Percentiles rank a stretch among this genome's conserved stretches.
phyloP scores from a whole-genome alignment of 2,888 invertebrate genomes.

The Hypena proboscidalis region DNA sequence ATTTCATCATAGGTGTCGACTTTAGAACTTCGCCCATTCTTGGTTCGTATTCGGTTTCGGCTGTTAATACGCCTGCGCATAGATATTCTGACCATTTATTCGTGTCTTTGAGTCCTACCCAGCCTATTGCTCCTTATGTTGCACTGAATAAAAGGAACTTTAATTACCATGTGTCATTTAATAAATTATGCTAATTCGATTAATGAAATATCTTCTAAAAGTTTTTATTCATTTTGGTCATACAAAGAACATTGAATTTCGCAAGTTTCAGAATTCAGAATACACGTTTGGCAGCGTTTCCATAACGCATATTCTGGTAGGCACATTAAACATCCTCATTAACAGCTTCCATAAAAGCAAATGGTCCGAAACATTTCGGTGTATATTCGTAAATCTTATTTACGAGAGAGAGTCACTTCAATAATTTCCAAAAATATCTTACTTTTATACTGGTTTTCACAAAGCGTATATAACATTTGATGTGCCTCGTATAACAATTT shows the following conservation, averaged over 20 bases:
- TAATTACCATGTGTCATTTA: too few relatives aligned
- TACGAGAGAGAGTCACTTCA: slow-evolving; percentile 30
- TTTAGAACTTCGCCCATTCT: slow-evolving; percentile 27
- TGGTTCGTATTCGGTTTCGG: slow-evolving; percentile 20
- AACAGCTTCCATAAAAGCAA: slow-evolving; percentile 47
- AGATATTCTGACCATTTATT: slow-evolving; percentile 34
- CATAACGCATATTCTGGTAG: slow-evolving; percentile 16
- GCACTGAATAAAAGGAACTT: too few relatives aligned
- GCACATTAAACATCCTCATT: slow-evolving; percentile 39
- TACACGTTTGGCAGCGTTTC: slow-evolving; percentile 18
- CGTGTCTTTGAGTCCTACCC: too few relatives aligned
- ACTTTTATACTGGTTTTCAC: slow-evolving; percentile 2
- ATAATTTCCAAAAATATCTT: slow-evolving; percentile 18
- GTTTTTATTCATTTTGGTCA: too few relatives aligned
- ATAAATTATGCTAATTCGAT: too few relatives aligned
- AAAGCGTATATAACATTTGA: slow-evolving; percentile 1
- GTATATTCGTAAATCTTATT: slow-evolving; percentile 36
- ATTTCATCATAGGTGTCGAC: slow-evolving; percentile 43
- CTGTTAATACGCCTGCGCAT: slow-evolving; percentile 21
- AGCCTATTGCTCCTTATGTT: too few relatives aligned
- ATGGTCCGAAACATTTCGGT: slow-evolving; percentile 32
- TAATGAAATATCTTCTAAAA: too few relatives aligned
- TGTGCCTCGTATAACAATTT: slow-evolving; percentile 4
- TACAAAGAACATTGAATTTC: not conserved
- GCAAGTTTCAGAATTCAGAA: slow-evolving; percentile 6